Conservation (phyloP, 2,797 vertebrate genomes). For the Nyctibius grandis region DNA sequence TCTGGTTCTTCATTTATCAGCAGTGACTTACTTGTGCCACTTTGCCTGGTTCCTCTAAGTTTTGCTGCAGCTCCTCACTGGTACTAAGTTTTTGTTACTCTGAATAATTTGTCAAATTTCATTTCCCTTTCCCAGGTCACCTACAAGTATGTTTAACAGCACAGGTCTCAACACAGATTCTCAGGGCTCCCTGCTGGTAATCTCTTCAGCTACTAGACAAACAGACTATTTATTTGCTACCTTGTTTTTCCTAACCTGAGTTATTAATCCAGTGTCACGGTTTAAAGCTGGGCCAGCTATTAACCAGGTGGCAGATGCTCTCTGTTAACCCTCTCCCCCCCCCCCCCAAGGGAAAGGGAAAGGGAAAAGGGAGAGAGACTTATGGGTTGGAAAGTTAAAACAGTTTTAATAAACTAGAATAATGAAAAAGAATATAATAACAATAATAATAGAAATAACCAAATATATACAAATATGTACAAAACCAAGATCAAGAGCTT, state of each 20-base stretch:
- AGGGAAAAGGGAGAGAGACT: too few relatives aligned
- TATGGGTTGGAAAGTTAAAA: too few relatives aligned
- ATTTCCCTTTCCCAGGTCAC: background rate
- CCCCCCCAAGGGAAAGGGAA: too few relatives aligned
- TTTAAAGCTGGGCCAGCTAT: too few relatives aligned
- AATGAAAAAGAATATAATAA: too few relatives aligned
- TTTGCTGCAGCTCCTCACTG: background rate
- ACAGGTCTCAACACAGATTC: background rate
- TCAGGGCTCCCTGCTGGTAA: conserved; percentile 21
- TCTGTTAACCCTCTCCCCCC: too few relatives aligned
- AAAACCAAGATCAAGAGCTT: too few relatives aligned
- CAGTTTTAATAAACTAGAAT: too few relatives aligned
- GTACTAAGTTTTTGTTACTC: background rate
- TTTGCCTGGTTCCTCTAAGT: background rate
- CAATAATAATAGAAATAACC: too few relatives aligned
- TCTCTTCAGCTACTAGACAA: background rate
- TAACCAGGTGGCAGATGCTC: too few relatives aligned
- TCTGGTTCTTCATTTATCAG: background rate
- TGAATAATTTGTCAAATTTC: background rate
- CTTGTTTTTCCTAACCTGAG: conserved; percentile 21
- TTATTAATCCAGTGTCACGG: conserved; percentile 52
- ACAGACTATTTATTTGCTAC: conserved; percentile 34
- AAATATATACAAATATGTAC: too few relatives aligned
- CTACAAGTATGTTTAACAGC: background rate
- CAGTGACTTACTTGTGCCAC: background rate